Evolutionary conservation across 92 coral and sea anemone species (phyloP).

Genomic region (Porites evermanni): DNA sequence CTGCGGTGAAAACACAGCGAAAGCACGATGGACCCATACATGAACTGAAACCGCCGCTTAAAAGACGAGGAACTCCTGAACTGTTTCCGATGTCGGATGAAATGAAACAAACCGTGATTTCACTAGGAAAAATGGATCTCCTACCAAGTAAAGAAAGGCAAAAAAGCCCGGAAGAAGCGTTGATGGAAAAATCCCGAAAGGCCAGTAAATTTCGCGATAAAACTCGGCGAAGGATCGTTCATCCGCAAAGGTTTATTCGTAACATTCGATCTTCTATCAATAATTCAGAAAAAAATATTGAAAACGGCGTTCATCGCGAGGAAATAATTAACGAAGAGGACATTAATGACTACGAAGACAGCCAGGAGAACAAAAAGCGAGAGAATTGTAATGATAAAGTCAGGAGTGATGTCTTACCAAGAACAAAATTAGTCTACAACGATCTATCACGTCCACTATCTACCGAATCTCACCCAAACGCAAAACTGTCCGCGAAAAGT

Average conservation of each 20-base stretch:
- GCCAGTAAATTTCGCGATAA: slow-evolving; percentile 59
- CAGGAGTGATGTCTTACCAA: neutral
- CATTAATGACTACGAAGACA: neutral
- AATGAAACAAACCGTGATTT: slow-evolving; percentile 64
- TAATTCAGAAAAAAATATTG: slow-evolving; percentile 6
- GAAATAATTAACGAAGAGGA: neutral
- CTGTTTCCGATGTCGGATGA: slow-evolving; percentile 76
- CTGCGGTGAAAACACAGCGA: neutral
- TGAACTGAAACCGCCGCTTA: slow-evolving; percentile 18
- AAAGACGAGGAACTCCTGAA: slow-evolving; percentile 71
- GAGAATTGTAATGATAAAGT: neutral
- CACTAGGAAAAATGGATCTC: slow-evolving; percentile 61
- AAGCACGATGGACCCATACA: neutral
- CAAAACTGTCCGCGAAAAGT: slow-evolving; percentile 17
- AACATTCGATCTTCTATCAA: slow-evolving; percentile 49
- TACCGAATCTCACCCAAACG: neutral
- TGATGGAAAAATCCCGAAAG: slow-evolving; percentile 12
- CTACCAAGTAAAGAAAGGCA: slow-evolving; percentile 42
- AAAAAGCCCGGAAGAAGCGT: neutral
- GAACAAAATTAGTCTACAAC: neutral
- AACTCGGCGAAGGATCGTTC: slow-evolving; percentile 54
- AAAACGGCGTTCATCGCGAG: slow-evolving; percentile 2
- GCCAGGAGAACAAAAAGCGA: neutral
- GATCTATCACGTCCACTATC: slow-evolving; percentile 10
- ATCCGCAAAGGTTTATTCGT: slow-evolving; percentile 75